Conservation (phyloP, 1,140 invertebrate species). For the Theocolax elegans region DNA sequence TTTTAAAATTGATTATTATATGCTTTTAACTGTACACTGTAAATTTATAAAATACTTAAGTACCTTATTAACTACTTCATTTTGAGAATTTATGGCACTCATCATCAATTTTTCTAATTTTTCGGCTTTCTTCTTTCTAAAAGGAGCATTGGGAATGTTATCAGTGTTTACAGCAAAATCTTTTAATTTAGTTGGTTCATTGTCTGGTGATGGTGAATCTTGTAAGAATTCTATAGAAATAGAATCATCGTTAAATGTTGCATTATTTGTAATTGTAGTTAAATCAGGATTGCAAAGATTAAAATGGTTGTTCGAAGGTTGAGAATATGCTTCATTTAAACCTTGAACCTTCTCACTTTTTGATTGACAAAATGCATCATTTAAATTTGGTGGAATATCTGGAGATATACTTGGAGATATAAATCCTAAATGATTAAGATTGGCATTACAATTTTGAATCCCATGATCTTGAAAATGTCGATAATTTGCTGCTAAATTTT, state of each 20-base stretch:
- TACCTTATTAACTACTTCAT: conserved; percentile 66
- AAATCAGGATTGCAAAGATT: conserved; percentile 50
- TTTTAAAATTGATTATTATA: conserved; percentile 17
- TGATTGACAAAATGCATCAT: conserved; percentile 61
- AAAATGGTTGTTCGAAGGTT: conserved; percentile 41
- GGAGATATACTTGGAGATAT: conserved; percentile 54
- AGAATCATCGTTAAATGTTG: conserved; percentile 64
- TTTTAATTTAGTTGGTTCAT: conserved; percentile 52
- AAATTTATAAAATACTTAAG: neutral
- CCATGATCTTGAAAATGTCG: conserved; percentile 43
- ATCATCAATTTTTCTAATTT: conserved; percentile 63
- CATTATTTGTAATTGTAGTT: conserved; percentile 63
- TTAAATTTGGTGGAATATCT: conserved; percentile 59
- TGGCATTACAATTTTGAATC: conserved; percentile 41
- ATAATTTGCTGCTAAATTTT: conserved; percentile 47
- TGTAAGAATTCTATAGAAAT: conserved; percentile 61
- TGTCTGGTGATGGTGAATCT: conserved; percentile 59
- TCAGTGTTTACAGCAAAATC: conserved; percentile 60
- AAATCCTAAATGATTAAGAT: conserved; percentile 45
- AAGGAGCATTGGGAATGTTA: conserved; percentile 54
- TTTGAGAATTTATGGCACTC: conserved; percentile 64
- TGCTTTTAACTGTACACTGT: conserved; percentile 5
- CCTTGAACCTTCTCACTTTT: conserved; percentile 50
- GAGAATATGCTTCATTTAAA: conserved; percentile 59
- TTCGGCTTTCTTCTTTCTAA: conserved; percentile 63